Conservation (phyloP, 2,888 invertebrate genomes). For the Sycophila texana region DNA sequence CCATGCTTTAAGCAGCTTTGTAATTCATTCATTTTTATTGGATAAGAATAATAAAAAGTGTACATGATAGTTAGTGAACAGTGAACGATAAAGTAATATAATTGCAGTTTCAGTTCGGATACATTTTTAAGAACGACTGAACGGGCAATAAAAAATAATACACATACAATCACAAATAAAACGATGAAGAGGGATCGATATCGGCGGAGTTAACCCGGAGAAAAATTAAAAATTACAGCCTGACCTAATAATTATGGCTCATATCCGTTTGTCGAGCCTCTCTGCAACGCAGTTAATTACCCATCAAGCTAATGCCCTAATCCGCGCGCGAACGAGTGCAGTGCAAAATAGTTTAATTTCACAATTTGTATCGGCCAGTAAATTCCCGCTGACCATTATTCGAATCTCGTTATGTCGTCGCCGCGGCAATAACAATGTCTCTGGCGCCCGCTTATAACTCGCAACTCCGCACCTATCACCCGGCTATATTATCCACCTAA, state of each 20-base stretch:
- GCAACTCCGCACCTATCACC: no score
- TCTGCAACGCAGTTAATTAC: conserved; percentile 44
- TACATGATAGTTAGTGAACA: no score
- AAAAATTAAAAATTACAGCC: conserved; percentile 35
- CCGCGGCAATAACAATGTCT: neutral
- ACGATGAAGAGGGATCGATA: no score
- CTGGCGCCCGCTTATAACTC: no score
- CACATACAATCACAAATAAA: conserved; percentile 1
- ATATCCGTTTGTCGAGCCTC: conserved; percentile 30
- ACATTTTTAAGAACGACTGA: no score
- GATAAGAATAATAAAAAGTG: no score
- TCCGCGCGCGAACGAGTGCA: conserved; percentile 28
- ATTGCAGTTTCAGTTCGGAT: no score
- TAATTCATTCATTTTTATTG: no score
- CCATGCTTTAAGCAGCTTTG: no score
- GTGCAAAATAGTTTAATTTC: conserved; percentile 46
- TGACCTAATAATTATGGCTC: conserved; percentile 51
- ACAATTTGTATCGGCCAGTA: conserved; percentile 26
- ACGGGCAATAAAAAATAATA: neutral
- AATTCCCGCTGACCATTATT: neutral
- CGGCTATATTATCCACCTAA: no score
- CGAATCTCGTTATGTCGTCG: neutral
- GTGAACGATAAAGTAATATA: no score
- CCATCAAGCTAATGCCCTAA: conserved; percentile 46
- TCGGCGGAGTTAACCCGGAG: no score